phyloP scores from a whole-genome alignment of 23 tunicate species.

The Halocynthia roretzi region DNA sequence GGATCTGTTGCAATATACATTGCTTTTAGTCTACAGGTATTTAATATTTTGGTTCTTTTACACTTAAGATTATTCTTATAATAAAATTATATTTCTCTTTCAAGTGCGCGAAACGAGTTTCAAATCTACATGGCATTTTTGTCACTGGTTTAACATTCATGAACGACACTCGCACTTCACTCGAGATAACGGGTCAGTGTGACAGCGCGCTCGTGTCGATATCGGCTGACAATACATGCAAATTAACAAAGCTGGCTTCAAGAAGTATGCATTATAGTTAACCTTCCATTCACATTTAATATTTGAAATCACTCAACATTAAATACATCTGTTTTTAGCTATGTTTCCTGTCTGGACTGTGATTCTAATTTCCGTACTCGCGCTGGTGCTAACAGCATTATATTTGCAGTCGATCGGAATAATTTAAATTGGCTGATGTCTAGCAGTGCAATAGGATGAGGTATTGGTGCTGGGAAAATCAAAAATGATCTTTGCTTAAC shows the following conservation, averaged over 20 bases:
- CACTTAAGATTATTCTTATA: background rate
- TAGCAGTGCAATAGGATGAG: too few relatives aligned
- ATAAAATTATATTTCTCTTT: background rate
- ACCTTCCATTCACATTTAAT: too few relatives aligned
- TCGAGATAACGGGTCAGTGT: conserved; percentile 41
- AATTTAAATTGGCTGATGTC: too few relatives aligned
- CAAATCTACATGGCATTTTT: conserved; percentile 55
- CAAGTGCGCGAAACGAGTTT: conserved; percentile 48
- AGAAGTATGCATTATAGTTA: conserved; percentile 23
- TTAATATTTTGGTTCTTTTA: background rate
- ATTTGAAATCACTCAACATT: too few relatives aligned
- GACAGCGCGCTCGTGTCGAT: conserved; percentile 70
- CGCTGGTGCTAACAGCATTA: too few relatives aligned
- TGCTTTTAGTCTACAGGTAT: conserved; percentile 71
- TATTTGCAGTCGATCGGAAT: too few relatives aligned
- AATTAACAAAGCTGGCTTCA: conserved; percentile 40
- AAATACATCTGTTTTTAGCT: too few relatives aligned
- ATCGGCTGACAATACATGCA: conserved; percentile 62
- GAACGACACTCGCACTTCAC: conserved; percentile 2
- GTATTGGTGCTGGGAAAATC: too few relatives aligned
- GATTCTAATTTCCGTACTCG: too few relatives aligned
- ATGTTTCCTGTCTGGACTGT: too few relatives aligned
- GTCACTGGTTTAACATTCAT: conserved; percentile 61
- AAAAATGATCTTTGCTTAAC: too few relatives aligned
- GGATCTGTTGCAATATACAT: conserved; percentile 75